Evolutionary conservation across 2,113 vertebrate genomes (phyloP), one percentile per base, ranked within the genome.

Genomic region (Periophthalmodon schlosseri): DNA sequence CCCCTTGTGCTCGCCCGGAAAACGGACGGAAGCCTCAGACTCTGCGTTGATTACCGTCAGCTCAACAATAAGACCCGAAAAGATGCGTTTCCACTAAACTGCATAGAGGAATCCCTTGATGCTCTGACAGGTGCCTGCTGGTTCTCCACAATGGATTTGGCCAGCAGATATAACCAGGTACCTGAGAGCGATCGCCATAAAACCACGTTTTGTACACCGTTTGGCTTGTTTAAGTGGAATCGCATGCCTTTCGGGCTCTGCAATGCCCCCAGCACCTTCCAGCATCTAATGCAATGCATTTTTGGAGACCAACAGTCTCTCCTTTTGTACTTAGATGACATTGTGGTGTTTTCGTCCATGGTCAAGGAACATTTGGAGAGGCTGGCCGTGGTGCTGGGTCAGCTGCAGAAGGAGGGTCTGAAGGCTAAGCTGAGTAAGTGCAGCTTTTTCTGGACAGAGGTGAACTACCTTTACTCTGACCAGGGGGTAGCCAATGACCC

Each of bases 161-260:
- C 63, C 20, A 74, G 72, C 2, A 34, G 63, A 0, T 74, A 74
- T 7, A 74, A 74, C 16, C 49, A 74, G n/a, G 72, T 74, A 0
- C 63, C 72, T 7, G 16, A 8, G 24, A 11, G 20, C 16, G 56
- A 57, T 23, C n/a, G 20, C 5, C 3, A 4, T 5, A 74, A 74
- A 2, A 74, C 63, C 0, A 28, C 72, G 0, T 74, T 66, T 15
- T 73, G 71, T n/a, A 65, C 47, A 13, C 57, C 23, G 2, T 60
- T 60, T 15, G 57, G 57, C 2, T 23, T 57, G 0, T 60, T 60
- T 9, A 46, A 73, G 12, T 73, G 3, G 2, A 73, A 73, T 4
- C 4, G 50, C 0, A 74, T 74, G 72, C 63, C 72, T 0, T 67
- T 74, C 24, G 63, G 72, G 0, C 6, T 73, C 10, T 73, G 71